Conservation (phyloP, 2,888 invertebrate species). For the Cylloceria caligata region DNA sequence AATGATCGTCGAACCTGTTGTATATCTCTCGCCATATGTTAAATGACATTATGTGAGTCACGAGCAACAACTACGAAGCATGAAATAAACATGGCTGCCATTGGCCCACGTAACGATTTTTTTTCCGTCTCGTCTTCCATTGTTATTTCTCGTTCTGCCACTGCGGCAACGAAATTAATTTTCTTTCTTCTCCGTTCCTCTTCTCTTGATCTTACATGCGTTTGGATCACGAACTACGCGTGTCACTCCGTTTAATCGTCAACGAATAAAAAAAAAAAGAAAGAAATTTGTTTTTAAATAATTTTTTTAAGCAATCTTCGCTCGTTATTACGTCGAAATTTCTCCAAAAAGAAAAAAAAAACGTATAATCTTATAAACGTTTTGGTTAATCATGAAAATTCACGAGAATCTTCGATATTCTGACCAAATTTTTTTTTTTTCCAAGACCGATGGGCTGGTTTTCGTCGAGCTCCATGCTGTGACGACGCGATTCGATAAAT, state of each 20-base stretch:
- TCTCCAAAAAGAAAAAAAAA: too few species aligned
- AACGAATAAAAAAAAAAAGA: not conserved
- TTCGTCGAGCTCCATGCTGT: not conserved
- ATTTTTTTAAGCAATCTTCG: too few species aligned
- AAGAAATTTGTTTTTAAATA: too few species aligned
- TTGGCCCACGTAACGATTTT: conserved; percentile 41
- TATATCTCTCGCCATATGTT: not conserved
- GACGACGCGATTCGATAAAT: too few species aligned
- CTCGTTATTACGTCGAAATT: too few species aligned
- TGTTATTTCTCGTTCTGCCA: not conserved
- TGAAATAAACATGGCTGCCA: conserved; percentile 57
- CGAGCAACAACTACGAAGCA: conserved; percentile 45
- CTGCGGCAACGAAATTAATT: too few species aligned
- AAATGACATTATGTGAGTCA: too few species aligned
- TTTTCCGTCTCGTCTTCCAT: conserved; percentile 2
- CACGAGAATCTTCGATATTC: too few species aligned
- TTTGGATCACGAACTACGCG: not conserved
- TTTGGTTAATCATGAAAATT: too few species aligned
- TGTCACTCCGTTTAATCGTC: not conserved
- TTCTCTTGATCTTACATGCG: not conserved
- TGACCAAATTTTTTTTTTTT: too few species aligned
- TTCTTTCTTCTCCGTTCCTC: not conserved
- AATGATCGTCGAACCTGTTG: not conserved
- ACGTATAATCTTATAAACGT: too few species aligned
- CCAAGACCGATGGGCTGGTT: conserved; percentile 21